These are phyloP conservation scores for Scaptomyza polygonia DNA, from an alignment of 2,888 invertebrate genomes.

Conservation along the genomic window DNA sequence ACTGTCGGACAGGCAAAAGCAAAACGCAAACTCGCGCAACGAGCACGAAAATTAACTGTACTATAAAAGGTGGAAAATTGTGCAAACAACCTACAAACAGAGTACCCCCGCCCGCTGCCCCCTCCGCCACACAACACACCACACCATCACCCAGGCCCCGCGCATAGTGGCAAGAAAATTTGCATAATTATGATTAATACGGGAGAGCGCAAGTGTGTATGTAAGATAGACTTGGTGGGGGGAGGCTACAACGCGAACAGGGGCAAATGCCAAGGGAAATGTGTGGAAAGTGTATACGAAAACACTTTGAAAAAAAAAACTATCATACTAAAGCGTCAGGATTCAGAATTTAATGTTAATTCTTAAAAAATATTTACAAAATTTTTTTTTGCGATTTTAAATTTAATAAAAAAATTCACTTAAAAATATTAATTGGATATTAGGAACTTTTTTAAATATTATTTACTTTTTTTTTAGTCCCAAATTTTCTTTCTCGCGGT, in stretches of 20 bases:
- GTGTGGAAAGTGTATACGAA: neutral
- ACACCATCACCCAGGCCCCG: slow-evolving; percentile 23
- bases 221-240: neutral
- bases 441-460: no score
- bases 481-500: no score
- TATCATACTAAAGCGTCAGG: no score
- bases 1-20: slow-evolving; percentile 12
- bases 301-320: neutral
- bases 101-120: neutral
- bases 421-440: no score
- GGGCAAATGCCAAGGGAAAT: neutral
- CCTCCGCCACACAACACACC: no score
- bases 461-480: no score
- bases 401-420: no score
- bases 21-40: slow-evolving; percentile 54
- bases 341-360: no score
- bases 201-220: slow-evolving; percentile 29
- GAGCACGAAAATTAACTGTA: slow-evolving; percentile 77
- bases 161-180: slow-evolving; percentile 63
- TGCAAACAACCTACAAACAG: slow-evolving; percentile 74
- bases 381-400: no score
- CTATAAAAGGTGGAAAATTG: slow-evolving; percentile 82
- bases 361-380: no score
- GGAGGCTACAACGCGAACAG: neutral
- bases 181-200: slow-evolving; percentile 82